Conservation (phyloP, 2,888 invertebrate species). For the Lagria hirta region DNA sequence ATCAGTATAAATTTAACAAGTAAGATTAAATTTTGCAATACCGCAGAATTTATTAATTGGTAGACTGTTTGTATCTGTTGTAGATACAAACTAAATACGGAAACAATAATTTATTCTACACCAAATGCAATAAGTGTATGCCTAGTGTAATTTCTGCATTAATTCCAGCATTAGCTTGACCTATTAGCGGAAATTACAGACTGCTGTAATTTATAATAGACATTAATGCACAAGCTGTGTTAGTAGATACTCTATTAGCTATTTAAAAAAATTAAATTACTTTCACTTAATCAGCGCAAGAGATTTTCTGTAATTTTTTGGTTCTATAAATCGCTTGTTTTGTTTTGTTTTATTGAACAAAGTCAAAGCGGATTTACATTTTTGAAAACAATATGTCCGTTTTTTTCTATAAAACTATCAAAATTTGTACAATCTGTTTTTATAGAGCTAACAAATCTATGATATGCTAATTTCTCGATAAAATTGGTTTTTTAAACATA, state of each 20-base stretch:
- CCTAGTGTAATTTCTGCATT: slow-evolving; percentile 24
- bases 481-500: too few relatives aligned
- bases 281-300: slow-evolving; percentile 11
- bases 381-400: too few relatives aligned
- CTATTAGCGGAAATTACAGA: slow-evolving; percentile 26
- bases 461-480: too few relatives aligned
- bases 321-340: too few relatives aligned
- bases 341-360: too few relatives aligned
- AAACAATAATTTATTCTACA: slow-evolving; percentile 16
- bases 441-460: too few relatives aligned
- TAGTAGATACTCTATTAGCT: slow-evolving; percentile 15
- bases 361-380: too few relatives aligned
- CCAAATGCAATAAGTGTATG: slow-evolving; percentile 20
- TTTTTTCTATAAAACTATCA: too few relatives aligned
- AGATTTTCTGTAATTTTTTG: too few relatives aligned
- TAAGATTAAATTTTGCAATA: slow-evolving; percentile 11
- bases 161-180: slow-evolving; percentile 23
- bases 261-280: slow-evolving; percentile 21
- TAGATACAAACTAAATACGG: slow-evolving; percentile 14
- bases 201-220: slow-evolving; percentile 20
- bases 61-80: slow-evolving; percentile 13
- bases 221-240: slow-evolving; percentile 19
- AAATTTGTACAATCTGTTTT: too few relatives aligned
- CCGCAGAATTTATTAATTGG: slow-evolving; percentile 9
- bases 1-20: too few relatives aligned